Evolutionary conservation across 1,140 invertebrate species (phyloP), one percentile per base, ranked within the genome.

Genomic region (Araneus ventricosus): DNA sequence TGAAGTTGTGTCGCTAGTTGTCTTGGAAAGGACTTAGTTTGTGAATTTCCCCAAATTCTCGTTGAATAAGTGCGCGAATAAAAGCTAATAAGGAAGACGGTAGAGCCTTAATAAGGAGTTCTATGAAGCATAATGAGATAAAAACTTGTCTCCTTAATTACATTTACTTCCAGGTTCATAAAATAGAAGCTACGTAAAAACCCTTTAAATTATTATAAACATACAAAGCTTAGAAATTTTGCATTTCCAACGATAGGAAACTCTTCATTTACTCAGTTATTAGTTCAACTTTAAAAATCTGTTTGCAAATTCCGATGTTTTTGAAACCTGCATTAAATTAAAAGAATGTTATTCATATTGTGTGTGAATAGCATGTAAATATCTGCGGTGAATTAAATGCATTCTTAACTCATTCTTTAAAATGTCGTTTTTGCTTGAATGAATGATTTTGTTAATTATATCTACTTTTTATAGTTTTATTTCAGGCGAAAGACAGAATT

Each of bases 11-110:
- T 30, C 30, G 41, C 45, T 37, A 67, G 61, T 45, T 84, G 82
- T 84, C 41, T 84, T 84, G 30, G 84, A 86, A 86, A 86, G 34
- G 84, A 22, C 84, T 86, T 86, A 86, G 52, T 37, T 57, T 61
- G 52, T 57, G 57, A 57, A 86, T 86, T 86, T 86, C 22, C 52
- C 27, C 84, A 61, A 86, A 45, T 86, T 84, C 52, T 17, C 30
- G 84, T 6, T 63, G 52, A 86, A 75, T 34, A 86, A 59, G 45
- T 61, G 10, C n/a, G 27, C 22, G 30, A 86, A 59, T 59, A 61
- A 86, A 59, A 34, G 41, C 52, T 59, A 86, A 86, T 57, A 75
- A 75, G 84, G 24, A 61, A 30, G 84, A 17, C 14, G n/a, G 80
- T 30, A 30, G 80, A 84, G 39, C 14, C 41, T 45, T 52, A 45